Evolutionary conservation across 2,888 invertebrate genomes (phyloP).

Genomic region (Ormia ochracea): DNA sequence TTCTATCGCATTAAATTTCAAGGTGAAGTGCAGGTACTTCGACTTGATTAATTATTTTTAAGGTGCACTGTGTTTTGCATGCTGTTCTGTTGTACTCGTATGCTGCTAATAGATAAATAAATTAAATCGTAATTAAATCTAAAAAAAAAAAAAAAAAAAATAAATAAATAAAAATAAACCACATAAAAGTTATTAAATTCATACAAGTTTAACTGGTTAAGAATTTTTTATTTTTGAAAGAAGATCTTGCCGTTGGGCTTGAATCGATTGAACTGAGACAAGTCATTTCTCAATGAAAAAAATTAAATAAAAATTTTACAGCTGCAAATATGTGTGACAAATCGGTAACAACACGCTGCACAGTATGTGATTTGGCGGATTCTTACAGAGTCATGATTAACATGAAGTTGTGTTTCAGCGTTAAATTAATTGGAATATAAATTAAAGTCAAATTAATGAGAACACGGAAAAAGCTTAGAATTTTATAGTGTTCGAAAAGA

Average conservation of each 20-base stretch:
- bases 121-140: constrained; percentile 42
- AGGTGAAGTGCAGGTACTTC: constrained; percentile 56
- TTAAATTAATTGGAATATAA: too few relatives aligned
- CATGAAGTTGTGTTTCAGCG: too few relatives aligned
- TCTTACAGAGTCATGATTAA: too few relatives aligned
- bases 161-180: neutral
- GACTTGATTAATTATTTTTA: constrained; percentile 45
- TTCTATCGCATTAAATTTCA: constrained; percentile 42
- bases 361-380: too few relatives aligned
- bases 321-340: neutral
- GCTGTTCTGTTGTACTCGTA: neutral
- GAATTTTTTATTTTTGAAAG: neutral
- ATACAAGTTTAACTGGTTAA: constrained; percentile 35
- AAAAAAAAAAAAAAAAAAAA: neutral
- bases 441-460: too few relatives aligned
- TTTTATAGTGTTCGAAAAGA: too few relatives aligned
- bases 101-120: constrained; percentile 32
- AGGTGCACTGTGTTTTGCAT: neutral
- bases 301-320: neutral
- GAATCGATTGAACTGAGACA: neutral
- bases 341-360: neutral
- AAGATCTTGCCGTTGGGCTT: neutral
- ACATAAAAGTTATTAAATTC: constrained; percentile 17
- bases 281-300: neutral
- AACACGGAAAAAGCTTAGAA: too few relatives aligned